A percentile compares a stretch with the other conserved stretches of the same genome.
Conservation (phyloP, 2,797 vertebrate species). For the Gallinago stenura region DNA sequence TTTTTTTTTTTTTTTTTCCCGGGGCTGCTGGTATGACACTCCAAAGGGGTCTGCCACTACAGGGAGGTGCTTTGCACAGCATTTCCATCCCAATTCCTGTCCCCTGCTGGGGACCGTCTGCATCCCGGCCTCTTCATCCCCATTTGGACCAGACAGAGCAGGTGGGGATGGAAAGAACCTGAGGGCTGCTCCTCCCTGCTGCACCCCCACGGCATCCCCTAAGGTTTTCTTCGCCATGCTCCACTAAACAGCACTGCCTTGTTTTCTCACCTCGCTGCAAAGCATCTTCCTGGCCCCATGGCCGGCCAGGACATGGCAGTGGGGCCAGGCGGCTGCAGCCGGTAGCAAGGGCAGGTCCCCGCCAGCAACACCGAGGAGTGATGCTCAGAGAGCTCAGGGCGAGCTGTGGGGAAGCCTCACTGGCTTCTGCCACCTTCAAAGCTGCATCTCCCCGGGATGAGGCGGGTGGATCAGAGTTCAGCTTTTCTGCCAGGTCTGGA, state of each 20-base stretch:
- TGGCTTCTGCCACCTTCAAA: neutral
- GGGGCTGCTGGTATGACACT: neutral
- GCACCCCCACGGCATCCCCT: fast-evolving
- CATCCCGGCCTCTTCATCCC: neutral
- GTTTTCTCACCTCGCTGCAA: neutral
- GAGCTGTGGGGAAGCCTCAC: neutral
- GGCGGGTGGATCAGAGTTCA: neutral
- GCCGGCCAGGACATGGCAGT: fast-evolving
- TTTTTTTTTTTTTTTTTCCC: neutral
- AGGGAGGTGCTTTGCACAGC: neutral
- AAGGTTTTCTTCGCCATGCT: neutral
- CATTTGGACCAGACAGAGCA: neutral
- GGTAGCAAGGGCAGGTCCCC: neutral
- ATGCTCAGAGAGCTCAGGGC: neutral
- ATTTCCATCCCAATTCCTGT: neutral
- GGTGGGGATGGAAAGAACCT: neutral
- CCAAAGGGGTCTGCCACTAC: neutral
- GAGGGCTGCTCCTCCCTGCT: neutral
- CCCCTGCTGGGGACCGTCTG: neutral
- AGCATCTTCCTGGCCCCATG: neutral
- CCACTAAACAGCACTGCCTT: neutral
- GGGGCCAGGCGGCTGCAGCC: fast-evolving
- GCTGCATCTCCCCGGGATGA: neutral
- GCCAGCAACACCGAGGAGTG: fast-evolving
- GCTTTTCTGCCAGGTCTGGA: neutral